Conservation (phyloP, 2,888 invertebrate species). For the Erebia aethiops region DNA sequence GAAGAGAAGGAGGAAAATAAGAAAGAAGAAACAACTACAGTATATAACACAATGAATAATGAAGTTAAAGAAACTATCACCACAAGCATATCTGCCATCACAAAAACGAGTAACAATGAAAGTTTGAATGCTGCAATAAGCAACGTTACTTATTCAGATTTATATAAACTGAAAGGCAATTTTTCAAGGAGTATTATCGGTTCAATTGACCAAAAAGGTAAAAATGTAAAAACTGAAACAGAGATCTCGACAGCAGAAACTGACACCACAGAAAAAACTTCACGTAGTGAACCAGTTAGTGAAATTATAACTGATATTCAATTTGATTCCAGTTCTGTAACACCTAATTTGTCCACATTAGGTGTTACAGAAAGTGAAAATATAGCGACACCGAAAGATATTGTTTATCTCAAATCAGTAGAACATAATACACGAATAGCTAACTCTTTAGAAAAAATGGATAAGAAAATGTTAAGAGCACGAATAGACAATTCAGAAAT, state of each 20-base stretch:
- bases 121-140: slow-evolving; percentile 9
- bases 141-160: slow-evolving; percentile 3
- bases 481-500: not conserved
- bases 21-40: not conserved
- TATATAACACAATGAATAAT: not conserved
- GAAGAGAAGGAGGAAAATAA: not conserved
- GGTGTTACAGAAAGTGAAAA: not conserved
- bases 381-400: not conserved
- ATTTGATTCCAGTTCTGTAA: not conserved
- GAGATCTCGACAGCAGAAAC: not conserved
- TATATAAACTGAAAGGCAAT: not conserved
- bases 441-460: not conserved
- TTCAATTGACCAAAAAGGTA: not conserved
- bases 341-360: not conserved
- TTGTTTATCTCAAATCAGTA: not conserved
- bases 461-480: not conserved
- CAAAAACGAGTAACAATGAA: not conserved
- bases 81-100: not conserved
- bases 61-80: not conserved
- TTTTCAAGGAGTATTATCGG: not conserved
- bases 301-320: not conserved
- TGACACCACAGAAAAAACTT: not conserved
- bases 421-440: not conserved
- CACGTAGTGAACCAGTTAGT: not conserved
- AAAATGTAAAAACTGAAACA: not conserved